phyloP scores from a whole-genome alignment of 1,140 invertebrate species.

The Magallana gigas region DNA sequence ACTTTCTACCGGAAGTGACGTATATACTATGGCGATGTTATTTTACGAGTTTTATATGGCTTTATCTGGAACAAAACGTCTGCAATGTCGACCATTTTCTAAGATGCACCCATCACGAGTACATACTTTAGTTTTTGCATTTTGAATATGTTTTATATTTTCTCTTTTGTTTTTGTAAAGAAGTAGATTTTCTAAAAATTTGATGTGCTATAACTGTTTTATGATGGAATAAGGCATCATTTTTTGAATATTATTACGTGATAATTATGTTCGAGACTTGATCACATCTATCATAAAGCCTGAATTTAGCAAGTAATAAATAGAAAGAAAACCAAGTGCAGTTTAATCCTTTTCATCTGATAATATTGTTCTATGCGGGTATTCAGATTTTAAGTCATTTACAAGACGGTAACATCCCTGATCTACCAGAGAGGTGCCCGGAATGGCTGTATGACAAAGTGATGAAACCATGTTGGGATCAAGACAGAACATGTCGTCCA shows the following conservation, averaged over 20 bases:
- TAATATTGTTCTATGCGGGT: no score
- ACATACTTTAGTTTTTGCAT: background rate
- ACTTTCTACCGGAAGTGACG: slow-evolving; percentile 34
- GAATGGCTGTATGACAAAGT: background rate
- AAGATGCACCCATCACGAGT: background rate
- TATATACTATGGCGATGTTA: slow-evolving; percentile 41
- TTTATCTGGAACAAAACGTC: background rate
- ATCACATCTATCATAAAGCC: no score
- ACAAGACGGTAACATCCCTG: background rate
- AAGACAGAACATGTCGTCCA: background rate
- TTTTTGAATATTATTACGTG: no score
- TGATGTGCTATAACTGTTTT: no score
- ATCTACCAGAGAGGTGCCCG: background rate
- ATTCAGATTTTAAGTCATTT: slow-evolving; percentile 1
- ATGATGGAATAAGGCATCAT: no score
- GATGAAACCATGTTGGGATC: slow-evolving; percentile 13
- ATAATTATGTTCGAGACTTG: no score
- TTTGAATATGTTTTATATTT: no score
- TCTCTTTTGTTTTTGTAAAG: no score
- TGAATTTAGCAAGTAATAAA: no score
- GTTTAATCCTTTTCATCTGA: no score
- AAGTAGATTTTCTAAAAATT: no score
- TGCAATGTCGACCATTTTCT: background rate
- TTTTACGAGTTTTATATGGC: slow-evolving; percentile 34
- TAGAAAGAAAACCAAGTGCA: no score